Evolutionary conservation across 2,113 vertebrate genomes (phyloP).

Genomic region (Reinhardtius hippoglossoides): DNA sequence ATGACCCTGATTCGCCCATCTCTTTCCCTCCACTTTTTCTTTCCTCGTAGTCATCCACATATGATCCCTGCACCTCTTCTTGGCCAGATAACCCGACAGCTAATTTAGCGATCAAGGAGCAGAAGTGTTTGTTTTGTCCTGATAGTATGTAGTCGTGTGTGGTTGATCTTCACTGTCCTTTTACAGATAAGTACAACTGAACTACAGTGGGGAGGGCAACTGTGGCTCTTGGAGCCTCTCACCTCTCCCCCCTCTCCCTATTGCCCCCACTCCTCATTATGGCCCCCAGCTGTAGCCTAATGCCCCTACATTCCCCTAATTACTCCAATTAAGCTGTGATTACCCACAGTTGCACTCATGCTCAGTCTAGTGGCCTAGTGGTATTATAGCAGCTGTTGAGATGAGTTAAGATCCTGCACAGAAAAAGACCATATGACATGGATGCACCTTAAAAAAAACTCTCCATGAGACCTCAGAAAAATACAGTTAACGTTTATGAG

Average conservation of each 20-base stretch:
- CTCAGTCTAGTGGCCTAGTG: conserved; percentile 72
- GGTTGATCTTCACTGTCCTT: conserved; percentile 21
- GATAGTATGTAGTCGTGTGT: conserved; percentile 7
- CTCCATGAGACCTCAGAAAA: background rate
- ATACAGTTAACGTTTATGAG: background rate
- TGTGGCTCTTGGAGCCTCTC: conserved; percentile 66
- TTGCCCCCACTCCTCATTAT: conserved; percentile 73
- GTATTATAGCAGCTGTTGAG: conserved; percentile 72
- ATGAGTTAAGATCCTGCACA: conserved; percentile 55
- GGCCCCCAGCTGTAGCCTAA: conserved; percentile 81
- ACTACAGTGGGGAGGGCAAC: conserved; percentile 71
- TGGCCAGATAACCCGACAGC: background rate
- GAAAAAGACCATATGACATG: conserved; percentile 26
- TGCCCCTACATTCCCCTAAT: conserved; percentile 80
- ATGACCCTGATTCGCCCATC: conserved; percentile 84
- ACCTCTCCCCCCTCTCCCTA: conserved; percentile 52
- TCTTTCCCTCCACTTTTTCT: conserved; percentile 71
- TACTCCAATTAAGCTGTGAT: conserved; percentile 85
- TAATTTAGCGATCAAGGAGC: background rate
- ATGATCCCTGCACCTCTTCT: conserved; percentile 29
- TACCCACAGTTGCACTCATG: conserved; percentile 81
- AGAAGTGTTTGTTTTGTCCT: conserved; percentile 22
- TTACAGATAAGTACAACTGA: conserved; percentile 50
- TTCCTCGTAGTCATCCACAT: conserved; percentile 54
- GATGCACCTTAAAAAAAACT: conserved; percentile 5